phyloP scores from a whole-genome alignment of 2,113 vertebrate genomes.

The Macrotis lagotis region DNA sequence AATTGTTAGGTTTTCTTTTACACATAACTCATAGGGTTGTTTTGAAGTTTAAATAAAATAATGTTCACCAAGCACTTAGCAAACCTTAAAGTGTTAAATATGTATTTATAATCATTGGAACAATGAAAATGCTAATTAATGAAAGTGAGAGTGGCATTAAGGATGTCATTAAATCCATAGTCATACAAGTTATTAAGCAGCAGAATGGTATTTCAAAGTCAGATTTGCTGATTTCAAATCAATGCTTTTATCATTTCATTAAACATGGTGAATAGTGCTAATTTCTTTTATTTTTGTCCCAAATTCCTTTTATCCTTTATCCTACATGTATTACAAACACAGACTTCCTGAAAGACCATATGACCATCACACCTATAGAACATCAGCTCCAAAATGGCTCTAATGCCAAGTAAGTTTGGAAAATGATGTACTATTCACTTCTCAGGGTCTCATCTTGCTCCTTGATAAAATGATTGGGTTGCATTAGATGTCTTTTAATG shows the following conservation, averaged over 20 bases:
- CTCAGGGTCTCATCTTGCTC: too few relatives aligned
- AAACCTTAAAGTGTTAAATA: neutral
- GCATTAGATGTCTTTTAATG: too few relatives aligned
- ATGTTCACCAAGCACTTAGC: neutral
- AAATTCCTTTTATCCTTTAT: neutral
- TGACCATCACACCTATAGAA: too few relatives aligned
- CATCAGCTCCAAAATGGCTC: too few relatives aligned
- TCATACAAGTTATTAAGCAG: neutral
- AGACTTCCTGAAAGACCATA: neutral
- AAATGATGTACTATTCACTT: too few relatives aligned
- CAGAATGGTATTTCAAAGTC: neutral
- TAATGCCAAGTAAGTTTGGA: too few relatives aligned
- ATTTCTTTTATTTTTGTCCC: neutral
- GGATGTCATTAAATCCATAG: neutral
- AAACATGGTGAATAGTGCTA: neutral
- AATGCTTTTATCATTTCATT: neutral
- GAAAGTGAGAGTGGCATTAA: neutral
- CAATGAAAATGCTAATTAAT: neutral
- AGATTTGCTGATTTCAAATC: neutral
- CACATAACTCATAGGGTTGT: neutral
- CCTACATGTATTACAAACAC: neutral
- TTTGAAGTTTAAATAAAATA: neutral
- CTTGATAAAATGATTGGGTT: too few relatives aligned
- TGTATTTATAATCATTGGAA: neutral
- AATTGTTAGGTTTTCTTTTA: neutral